phyloP scores from a whole-genome alignment of 2,888 invertebrate species.

The Iselma pallidipennis region DNA sequence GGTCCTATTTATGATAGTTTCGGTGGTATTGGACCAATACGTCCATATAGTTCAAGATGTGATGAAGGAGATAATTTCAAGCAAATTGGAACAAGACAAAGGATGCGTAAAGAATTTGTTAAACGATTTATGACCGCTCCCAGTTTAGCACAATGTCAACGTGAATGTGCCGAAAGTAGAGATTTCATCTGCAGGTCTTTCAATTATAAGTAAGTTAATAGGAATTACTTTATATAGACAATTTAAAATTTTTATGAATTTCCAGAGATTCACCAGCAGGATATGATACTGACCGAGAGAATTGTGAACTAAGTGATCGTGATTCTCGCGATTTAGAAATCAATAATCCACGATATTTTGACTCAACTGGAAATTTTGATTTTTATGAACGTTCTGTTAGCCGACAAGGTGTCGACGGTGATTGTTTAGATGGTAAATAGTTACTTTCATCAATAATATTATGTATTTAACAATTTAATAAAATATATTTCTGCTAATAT shows the following conservation, averaged over 20 bases:
- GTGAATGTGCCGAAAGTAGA: constrained; percentile 79
- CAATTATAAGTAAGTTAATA: constrained; percentile 70
- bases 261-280: constrained; percentile 32
- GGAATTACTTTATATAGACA: not conserved
- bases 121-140: constrained; percentile 73
- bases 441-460: constrained; percentile 2
- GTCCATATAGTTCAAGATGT: constrained; percentile 66
- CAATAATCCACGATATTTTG: constrained; percentile 84
- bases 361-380: constrained; percentile 80
- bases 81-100: constrained; percentile 76
- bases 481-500: constrained; percentile 3
- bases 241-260: not conserved
- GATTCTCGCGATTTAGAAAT: constrained; percentile 83
- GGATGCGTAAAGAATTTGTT: constrained; percentile 79
- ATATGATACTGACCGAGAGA: constrained; percentile 66
- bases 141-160: constrained; percentile 78
- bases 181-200: constrained; percentile 87
- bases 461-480: constrained; percentile 9
- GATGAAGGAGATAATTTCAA: constrained; percentile 82
- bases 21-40: constrained; percentile 48
- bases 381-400: constrained; percentile 81
- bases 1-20: constrained; percentile 55
- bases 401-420: constrained; percentile 69
- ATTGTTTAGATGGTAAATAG: constrained; percentile 80
- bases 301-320: constrained; percentile 88